These are phyloP conservation scores for Daboia siamensis DNA, from an alignment of 2,113 vertebrate genomes.

Conservation along the genomic window DNA sequence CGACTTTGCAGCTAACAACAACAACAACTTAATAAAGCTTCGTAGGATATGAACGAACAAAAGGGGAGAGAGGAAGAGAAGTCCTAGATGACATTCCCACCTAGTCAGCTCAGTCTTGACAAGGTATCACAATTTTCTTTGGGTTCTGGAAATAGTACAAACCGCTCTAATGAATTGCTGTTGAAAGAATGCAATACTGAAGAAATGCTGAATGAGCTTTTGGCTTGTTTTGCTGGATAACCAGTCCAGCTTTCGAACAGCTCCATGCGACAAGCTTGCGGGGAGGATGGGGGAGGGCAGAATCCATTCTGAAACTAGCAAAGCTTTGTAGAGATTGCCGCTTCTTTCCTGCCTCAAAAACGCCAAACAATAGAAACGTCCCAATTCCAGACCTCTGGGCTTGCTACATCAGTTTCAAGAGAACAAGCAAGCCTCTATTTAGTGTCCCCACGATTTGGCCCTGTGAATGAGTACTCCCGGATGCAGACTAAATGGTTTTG, in stretches of 20 bases:
- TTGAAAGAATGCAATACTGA: neutral
- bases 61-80: neutral
- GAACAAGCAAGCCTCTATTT: too few relatives aligned
- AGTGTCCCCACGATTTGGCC: neutral
- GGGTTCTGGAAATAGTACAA: neutral
- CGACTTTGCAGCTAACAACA: too few relatives aligned
- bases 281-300: neutral
- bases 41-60: neutral
- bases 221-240: neutral
- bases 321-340: neutral
- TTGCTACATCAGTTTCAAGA: neutral
- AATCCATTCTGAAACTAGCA: neutral
- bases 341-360: neutral
- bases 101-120: neutral
- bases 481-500: neutral
- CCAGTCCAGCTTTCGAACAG: neutral
- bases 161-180: neutral
- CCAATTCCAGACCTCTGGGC: neutral
- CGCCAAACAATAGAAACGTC: neutral
- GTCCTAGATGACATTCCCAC: neutral
- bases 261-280: neutral
- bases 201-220: conserved; percentile 2
- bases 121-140: neutral
- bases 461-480: neutral
- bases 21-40: neutral